phyloP scores from a whole-genome alignment of 1,140 invertebrate genomes.

The Probaryconus sp. region DNA sequence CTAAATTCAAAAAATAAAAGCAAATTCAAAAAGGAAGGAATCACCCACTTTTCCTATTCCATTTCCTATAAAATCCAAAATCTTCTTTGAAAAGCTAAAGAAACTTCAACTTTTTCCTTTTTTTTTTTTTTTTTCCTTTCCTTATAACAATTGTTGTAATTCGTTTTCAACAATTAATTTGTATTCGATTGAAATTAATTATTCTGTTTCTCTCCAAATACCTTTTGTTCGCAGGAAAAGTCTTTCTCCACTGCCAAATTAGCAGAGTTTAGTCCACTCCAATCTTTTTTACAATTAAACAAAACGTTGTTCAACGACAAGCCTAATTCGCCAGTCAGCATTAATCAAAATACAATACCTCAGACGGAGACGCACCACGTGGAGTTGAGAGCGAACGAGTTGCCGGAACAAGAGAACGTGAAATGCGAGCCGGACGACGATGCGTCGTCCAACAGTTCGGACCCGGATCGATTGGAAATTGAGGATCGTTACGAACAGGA shows the following conservation, averaged over 20 bases:
- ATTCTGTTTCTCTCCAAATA: no score
- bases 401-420: constrained; percentile 64
- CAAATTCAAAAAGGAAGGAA: not conserved
- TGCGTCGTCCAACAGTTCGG: constrained; percentile 78
- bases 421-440: constrained; percentile 75
- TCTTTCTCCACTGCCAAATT: constrained; percentile 76
- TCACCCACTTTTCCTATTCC: no score
- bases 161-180: no score
- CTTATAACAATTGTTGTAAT: no score
- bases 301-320: constrained; percentile 75
- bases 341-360: constrained; percentile 76
- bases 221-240: constrained; percentile 67
- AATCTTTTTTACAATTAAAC: constrained; percentile 75
- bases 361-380: constrained; percentile 74
- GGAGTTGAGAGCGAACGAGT: constrained; percentile 65
- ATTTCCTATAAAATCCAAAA: no score
- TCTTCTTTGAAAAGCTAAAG: no score
- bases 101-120: no score
- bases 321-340: constrained; percentile 75
- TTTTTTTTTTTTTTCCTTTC: no score
- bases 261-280: constrained; percentile 70
- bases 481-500: constrained; percentile 74
- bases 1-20: no score
- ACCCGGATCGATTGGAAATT: constrained; percentile 80
- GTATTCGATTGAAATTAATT: no score